Evolutionary conservation across 2,888 invertebrate genomes (phyloP), one percentile per base, ranked within the genome.

Genomic region (Erebia epiphron): DNA sequence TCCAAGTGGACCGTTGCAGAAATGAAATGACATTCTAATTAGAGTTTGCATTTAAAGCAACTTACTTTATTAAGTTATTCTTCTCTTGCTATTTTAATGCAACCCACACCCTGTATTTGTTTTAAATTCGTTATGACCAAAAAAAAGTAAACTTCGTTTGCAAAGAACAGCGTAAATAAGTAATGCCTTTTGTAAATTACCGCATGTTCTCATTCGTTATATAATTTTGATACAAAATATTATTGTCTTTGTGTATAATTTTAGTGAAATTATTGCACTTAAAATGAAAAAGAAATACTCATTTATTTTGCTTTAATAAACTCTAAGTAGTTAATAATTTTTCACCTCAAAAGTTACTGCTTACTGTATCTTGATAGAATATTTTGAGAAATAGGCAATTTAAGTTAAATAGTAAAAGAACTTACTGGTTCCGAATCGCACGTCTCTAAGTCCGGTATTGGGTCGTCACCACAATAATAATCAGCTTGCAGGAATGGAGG

Each of bases 391-490:
- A 26, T 35, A 35, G 2, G 7, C 0, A 35, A 35, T 35, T 7
- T 35, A 26, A 26, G 26, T 26, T 13, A 50, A 11, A 9, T 50
- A 13, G n/a, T 14, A 54, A 50, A n/a, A 43, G 21, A 43, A 95
- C 96, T 96, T 89, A 96, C 96, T 94, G 96, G 96, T 94, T 96
- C 95, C 80, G 95, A 95, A 86, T 96, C 96, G 89, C 96, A 96
- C 80, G 96, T 96, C 89, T 96, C 96, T 83, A 96, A 94, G 80
- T 95, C 95, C 68, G 95, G 94, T 80, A 96, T 94, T 62, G 96
- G 95, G 78, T 95, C 95, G 86, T 96, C 96, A 69, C 95, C 95
- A 85, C 96, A 96, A 83, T 95, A 95, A 80, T 95, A 95, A 69
- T 96, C 95, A 74, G 95, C 94, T 83, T 95, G 95, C 76, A 96